These are phyloP conservation scores for Cephalopholis sonnerati DNA, from an alignment of 2,113 vertebrate genomes.

Conservation along the genomic window DNA sequence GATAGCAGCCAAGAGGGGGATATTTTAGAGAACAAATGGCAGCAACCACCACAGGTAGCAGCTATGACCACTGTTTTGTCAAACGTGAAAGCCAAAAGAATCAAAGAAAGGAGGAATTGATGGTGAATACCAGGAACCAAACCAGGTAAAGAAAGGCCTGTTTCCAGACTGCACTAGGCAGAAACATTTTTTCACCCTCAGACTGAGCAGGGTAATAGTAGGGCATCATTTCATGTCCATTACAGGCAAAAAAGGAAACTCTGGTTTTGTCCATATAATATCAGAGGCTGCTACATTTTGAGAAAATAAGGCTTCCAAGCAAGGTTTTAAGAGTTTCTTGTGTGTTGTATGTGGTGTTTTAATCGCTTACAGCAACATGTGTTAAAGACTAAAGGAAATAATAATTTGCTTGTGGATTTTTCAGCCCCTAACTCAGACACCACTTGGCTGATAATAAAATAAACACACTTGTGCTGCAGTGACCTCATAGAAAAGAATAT, in stretches of 20 bases:
- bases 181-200: conserved; percentile 10
- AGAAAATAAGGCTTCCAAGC: not conserved
- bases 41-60: conserved; percentile 20
- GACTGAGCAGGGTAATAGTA: conserved; percentile 1
- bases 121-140: not conserved
- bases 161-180: conserved; percentile 2
- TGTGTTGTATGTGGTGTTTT: not conserved
- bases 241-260: not conserved
- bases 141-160: not conserved
- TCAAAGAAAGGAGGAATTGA: not conserved
- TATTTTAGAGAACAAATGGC: conserved; percentile 26
- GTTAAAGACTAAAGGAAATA: not conserved
- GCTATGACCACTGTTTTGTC: conserved; percentile 13
- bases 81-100: conserved; percentile 24
- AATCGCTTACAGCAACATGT: too few species aligned
- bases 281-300: not conserved
- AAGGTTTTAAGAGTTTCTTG: too few species aligned
- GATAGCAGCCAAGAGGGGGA: conserved; percentile 22
- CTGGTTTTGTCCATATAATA: not conserved
- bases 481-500: not conserved
- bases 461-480: not conserved
- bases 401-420: not conserved
- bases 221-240: conserved; percentile 20
- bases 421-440: not conserved
- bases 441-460: not conserved